These are phyloP conservation scores for Triplophysa siluroides DNA, from an alignment of 2,113 vertebrate genomes.

Conservation along the genomic window DNA sequence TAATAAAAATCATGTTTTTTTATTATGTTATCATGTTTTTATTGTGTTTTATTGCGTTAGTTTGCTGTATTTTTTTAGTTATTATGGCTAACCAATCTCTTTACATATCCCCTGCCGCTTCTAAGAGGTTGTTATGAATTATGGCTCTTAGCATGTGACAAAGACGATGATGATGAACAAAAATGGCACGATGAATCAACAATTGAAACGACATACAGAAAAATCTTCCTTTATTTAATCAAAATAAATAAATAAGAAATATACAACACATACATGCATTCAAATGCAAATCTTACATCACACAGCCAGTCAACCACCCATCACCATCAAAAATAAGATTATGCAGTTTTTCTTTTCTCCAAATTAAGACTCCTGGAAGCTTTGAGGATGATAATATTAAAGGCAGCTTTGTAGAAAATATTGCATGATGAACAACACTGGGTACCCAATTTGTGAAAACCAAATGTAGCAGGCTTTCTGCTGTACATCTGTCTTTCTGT, in stretches of 20 bases:
- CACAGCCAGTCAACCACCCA: neutral
- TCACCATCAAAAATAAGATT: conserved; percentile 30
- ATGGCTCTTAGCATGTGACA: no score
- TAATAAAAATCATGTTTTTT: no score
- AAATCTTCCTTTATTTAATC: conserved; percentile 40
- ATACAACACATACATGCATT: conserved; percentile 48
- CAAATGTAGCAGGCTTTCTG: neutral
- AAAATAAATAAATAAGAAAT: conserved; percentile 61
- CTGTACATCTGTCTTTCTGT: neutral
- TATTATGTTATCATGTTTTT: no score
- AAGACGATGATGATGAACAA: no score
- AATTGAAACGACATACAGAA: neutral
- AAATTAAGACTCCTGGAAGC: conserved; percentile 10
- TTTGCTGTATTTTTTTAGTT: no score
- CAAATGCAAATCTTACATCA: conserved; percentile 23
- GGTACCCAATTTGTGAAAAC: neutral
- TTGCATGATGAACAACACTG: conserved; percentile 10
- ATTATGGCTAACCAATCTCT: no score
- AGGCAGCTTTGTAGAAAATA: neutral
- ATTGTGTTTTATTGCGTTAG: no score
- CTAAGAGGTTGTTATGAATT: no score
- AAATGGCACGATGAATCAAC: neutral
- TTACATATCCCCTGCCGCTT: no score
- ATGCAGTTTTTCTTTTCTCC: conserved; percentile 2
- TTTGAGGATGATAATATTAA: neutral